A percentile compares a stretch with the other conserved stretches of the same genome.
phyloP scores from a whole-genome alignment of 92 coral and sea anemone genomes.

The Scolanthus callimorphus region DNA sequence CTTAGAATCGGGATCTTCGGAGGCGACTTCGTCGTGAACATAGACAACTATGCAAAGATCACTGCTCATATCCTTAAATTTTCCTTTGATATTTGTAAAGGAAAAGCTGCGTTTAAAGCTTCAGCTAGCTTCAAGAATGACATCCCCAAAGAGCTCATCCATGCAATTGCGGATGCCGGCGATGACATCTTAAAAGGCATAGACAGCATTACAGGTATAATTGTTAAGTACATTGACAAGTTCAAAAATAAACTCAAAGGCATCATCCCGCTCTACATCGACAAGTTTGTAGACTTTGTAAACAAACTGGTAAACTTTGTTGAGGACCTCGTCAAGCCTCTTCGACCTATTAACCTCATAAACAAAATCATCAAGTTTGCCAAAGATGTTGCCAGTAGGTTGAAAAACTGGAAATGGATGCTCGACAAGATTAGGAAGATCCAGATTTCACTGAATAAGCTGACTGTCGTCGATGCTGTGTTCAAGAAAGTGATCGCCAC shows the following conservation, averaged over 20 bases:
- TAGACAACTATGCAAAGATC: slow-evolving; percentile 76
- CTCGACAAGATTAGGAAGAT: slow-evolving; percentile 60
- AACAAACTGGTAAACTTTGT: slow-evolving; percentile 60
- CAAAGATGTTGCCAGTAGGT: slow-evolving; percentile 53
- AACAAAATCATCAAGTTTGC: slow-evolving; percentile 64
- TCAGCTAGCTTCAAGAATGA: slow-evolving; percentile 95
- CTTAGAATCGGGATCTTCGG: slow-evolving; percentile 90
- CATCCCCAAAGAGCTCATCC: slow-evolving; percentile 93
- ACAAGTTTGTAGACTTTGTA: slow-evolving; percentile 71
- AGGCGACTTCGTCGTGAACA: slow-evolving; percentile 80
- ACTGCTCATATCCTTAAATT: slow-evolving; percentile 76
- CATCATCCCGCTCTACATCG: slow-evolving; percentile 57
- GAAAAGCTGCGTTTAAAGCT: slow-evolving; percentile 90
- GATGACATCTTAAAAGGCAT: slow-evolving; percentile 65
- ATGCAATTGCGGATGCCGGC: slow-evolving; percentile 72
- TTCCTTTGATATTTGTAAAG: slow-evolving; percentile 69
- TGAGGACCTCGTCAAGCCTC: slow-evolving; percentile 63
- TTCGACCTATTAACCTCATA: slow-evolving; percentile 64
- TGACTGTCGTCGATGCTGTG: slow-evolving; percentile 71
- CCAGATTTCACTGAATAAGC: slow-evolving; percentile 49
- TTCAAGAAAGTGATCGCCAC: slow-evolving; percentile 73
- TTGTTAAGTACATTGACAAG: slow-evolving; percentile 63
- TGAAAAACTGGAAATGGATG: slow-evolving; percentile 76
- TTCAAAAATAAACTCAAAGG: slow-evolving; percentile 57
- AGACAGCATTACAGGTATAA: slow-evolving; percentile 72